Evolutionary conservation across 2,888 invertebrate genomes (phyloP).

Genomic region (Drosophila kambysellisi): DNA sequence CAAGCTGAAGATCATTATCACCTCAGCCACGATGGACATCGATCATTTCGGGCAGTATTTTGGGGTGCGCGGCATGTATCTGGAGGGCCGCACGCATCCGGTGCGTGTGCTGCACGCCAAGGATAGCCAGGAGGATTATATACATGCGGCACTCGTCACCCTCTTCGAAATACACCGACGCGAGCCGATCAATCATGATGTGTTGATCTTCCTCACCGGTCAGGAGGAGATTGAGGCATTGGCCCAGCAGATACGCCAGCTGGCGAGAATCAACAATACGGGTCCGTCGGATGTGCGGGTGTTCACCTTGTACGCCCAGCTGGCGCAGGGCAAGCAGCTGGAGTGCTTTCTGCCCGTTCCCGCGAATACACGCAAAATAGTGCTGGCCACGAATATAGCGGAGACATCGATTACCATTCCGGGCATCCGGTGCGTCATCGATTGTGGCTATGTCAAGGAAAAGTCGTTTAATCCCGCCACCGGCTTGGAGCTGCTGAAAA

Average conservation of each 20-base stretch:
- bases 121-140: slow-evolving; percentile 92
- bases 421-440: slow-evolving; percentile 95
- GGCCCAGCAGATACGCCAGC: slow-evolving; percentile 90
- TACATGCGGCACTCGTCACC: slow-evolving; percentile 92
- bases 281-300: slow-evolving; percentile 89
- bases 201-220: slow-evolving; percentile 97
- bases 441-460: slow-evolving; percentile 96
- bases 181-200: slow-evolving; percentile 93
- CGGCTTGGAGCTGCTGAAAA: slow-evolving; percentile 93
- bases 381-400: slow-evolving; percentile 98
- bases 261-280: slow-evolving; percentile 86
- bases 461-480: slow-evolving; percentile 93
- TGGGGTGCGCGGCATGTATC: slow-evolving; percentile 93
- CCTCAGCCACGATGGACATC: slow-evolving; percentile 99
- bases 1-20: slow-evolving; percentile 92
- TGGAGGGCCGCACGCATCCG: slow-evolving; percentile 95
- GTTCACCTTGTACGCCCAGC: slow-evolving; percentile 95
- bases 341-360: slow-evolving; percentile 92
- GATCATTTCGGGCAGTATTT: slow-evolving; percentile 96
- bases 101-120: slow-evolving; percentile 91
- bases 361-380: slow-evolving; percentile 93
- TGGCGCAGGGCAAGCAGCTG: slow-evolving; percentile 94
- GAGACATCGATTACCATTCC: slow-evolving; percentile 99
- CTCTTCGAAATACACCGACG: slow-evolving; percentile 95
- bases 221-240: slow-evolving; percentile 98